Conservation (phyloP, 2,888 invertebrate species). For the Drosophila emarginata region DNA sequence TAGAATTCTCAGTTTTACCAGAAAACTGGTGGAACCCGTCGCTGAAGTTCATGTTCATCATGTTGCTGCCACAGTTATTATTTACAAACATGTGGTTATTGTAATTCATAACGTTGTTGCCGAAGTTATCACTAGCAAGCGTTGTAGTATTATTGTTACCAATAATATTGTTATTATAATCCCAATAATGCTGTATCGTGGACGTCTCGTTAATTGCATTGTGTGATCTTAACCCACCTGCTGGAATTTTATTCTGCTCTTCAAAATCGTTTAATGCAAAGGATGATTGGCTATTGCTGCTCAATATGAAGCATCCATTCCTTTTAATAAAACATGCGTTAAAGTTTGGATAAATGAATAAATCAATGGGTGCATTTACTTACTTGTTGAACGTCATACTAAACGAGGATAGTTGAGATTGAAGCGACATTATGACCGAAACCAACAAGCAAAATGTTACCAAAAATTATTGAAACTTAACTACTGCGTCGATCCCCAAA, state of each 20-base stretch:
- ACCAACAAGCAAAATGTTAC: neutral
- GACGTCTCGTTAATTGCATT: neutral
- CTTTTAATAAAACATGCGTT: neutral
- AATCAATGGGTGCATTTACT: neutral
- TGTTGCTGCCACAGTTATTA: neutral
- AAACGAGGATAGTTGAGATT: slow-evolving; percentile 11
- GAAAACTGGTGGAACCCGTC: neutral
- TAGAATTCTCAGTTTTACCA: neutral
- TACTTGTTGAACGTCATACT: slow-evolving; percentile 26
- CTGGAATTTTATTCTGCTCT: neutral
- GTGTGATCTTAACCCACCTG: neutral
- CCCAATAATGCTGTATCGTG: neutral
- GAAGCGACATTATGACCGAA: slow-evolving; percentile 11
- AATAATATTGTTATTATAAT: neutral
- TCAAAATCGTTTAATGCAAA: neutral
- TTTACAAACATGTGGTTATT: neutral
- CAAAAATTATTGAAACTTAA: neutral
- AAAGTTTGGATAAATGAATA: neutral
- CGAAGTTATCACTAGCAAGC: neutral
- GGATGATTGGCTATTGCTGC: slow-evolving; percentile 8
- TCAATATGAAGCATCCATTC: neutral
- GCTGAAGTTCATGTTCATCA: neutral
- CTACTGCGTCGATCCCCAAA: neutral
- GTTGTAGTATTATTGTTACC: neutral
- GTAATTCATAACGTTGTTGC: neutral